Base-by-base conservation (phyloP, 2,797 vertebrate genomes). In the Cephalopachus bancanus region DNA sequence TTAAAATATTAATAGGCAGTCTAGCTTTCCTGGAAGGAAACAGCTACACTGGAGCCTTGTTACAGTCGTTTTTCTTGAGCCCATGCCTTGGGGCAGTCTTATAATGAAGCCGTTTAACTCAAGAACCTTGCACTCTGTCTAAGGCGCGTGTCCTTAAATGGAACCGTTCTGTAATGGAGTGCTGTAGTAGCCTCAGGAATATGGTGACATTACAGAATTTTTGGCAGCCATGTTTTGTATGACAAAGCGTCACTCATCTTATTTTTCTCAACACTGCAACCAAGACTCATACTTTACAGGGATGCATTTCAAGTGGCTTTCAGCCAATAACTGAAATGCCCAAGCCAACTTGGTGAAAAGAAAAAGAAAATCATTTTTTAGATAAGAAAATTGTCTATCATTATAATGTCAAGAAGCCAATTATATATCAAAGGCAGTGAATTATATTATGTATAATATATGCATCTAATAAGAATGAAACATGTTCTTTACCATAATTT, bases 351-450 rank as follows among this genome's bases (percentile, higher is more conserved):
- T 95, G 3, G 44, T 57, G 49, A 44, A 64, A 28, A 83, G 30
- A 75, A 84, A 96, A 60, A 59, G 57, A 76, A 96, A 57, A n/a
- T 72, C 57, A 75, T 79, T 95, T 83, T 87, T 97, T 57, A 96
- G 92, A 85, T 96, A 96, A 96, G 30, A 83, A 87, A 78, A 60
- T 49, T 33, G 12, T 15, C 1, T 69, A 65, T 57, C 55, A 85
- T 93, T 78, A 94, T 76, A 81, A 76, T 74, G 69, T 87, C 28
- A 92, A 71, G 28, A 92, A 51, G 24, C 19, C 93, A 62, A 72
- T 76, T 72, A 59, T 51, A 69, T 53, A 86, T 26, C 24, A 83
- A 93, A 78, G 57, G 12, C 67, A 90, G 17, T 75, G 7, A 86
- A n/a, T 60, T 86, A 24, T n/a, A 59, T 74, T 80, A 55, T 53